phyloP scores from a whole-genome alignment of 1,140 invertebrate genomes.

The Dryas iulia region DNA sequence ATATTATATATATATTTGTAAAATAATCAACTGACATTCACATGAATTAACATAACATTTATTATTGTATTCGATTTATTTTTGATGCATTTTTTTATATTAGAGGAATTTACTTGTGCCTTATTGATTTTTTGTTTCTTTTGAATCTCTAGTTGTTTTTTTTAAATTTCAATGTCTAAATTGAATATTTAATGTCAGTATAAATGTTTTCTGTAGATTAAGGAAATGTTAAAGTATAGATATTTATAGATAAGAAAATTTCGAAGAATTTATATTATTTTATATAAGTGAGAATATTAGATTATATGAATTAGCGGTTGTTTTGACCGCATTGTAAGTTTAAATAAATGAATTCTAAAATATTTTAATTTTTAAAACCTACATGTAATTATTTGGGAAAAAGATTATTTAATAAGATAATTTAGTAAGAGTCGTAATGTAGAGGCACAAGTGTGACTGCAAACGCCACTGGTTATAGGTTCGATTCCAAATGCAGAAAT shows the following conservation, averaged over 20 bases:
- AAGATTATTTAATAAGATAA: too few relatives aligned
- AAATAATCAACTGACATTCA: neutral
- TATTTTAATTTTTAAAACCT: neutral
- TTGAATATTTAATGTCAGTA: slow-evolving; percentile 5
- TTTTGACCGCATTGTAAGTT: slow-evolving; percentile 19
- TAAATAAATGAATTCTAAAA: slow-evolving; percentile 14
- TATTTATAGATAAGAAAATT: slow-evolving; percentile 29
- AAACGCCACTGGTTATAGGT: too few relatives aligned
- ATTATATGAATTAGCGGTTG: slow-evolving; percentile 11
- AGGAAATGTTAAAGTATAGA: slow-evolving; percentile 18
- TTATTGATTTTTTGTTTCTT: slow-evolving; percentile 22
- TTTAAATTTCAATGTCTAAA: neutral
- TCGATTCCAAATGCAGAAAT: too few relatives aligned
- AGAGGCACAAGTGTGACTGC: too few relatives aligned
- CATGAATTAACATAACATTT: neutral
- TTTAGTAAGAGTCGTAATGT: too few relatives aligned
- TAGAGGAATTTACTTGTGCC: slow-evolving; percentile 21
- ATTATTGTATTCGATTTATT: neutral
- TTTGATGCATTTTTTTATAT: slow-evolving; percentile 20
- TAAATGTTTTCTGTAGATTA: slow-evolving; percentile 10
- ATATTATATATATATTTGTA: slow-evolving; percentile 6
- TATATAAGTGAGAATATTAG: slow-evolving; percentile 22
- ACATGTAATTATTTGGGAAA: too few relatives aligned
- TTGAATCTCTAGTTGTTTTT: slow-evolving; percentile 10
- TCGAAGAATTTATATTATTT: slow-evolving; percentile 31